Conservation (phyloP, 2,888 invertebrate species). For the Andrena praecox region DNA sequence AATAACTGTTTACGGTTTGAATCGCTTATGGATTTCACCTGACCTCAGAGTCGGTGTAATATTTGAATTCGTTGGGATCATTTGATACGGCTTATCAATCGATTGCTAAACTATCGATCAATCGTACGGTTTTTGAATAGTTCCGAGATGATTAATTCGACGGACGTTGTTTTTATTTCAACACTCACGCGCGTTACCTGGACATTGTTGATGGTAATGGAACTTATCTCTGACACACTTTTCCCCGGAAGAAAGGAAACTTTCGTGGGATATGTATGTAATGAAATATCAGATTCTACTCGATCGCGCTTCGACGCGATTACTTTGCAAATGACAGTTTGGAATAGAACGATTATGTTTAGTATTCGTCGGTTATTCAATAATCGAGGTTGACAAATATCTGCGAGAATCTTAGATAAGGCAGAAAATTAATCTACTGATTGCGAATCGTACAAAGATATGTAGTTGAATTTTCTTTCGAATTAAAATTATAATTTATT, state of each 20-base stretch:
- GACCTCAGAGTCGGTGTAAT: background rate
- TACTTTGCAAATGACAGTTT: background rate
- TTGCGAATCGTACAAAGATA: too few species aligned
- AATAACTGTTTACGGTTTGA: background rate
- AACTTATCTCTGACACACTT: slow-evolving; percentile 18
- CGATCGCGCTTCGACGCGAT: too few species aligned
- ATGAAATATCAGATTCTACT: background rate
- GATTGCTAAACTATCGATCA: slow-evolving; percentile 31
- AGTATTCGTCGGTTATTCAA: too few species aligned
- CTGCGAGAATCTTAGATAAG: too few species aligned
- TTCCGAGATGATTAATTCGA: background rate
- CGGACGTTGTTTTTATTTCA: background rate
- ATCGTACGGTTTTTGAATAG: slow-evolving; percentile 3
- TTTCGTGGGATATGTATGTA: slow-evolving; percentile 4
- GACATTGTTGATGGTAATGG: slow-evolving; percentile 6
- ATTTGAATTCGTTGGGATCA: slow-evolving; percentile 17
- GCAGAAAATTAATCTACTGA: too few species aligned
- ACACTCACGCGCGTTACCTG: slow-evolving; percentile 36
- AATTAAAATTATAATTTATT: background rate
- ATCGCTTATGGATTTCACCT: background rate
- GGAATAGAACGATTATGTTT: background rate
- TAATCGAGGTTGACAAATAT: too few species aligned
- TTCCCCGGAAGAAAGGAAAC: slow-evolving; percentile 18
- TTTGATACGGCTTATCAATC: slow-evolving; percentile 27
- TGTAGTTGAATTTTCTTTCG: background rate